Evolutionary conservation across 2,888 invertebrate species (phyloP).

Genomic region (Polietes domitor): DNA sequence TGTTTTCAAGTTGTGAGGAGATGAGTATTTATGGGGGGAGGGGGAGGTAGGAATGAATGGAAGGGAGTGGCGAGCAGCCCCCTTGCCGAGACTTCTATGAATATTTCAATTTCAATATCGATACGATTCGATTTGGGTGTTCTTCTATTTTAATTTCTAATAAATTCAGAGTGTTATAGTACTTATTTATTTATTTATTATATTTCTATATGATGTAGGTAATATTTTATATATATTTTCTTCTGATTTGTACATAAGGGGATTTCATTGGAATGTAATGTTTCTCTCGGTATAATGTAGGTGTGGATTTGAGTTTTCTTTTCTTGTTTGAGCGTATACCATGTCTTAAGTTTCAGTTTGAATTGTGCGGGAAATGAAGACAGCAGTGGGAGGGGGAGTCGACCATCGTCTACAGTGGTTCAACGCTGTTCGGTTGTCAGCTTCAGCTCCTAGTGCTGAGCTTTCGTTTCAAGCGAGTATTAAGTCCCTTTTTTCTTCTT

Average conservation of each 20-base stretch:
- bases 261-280: conserved; percentile 45
- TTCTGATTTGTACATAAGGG: conserved; percentile 64
- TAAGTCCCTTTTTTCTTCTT: conserved; percentile 38
- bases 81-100: background rate
- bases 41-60: background rate
- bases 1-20: conserved; percentile 60
- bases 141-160: conserved; percentile 61
- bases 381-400: background rate
- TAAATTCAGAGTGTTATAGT: conserved; percentile 63
- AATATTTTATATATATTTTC: too few relatives aligned
- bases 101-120: too few relatives aligned
- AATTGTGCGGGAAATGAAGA: background rate
- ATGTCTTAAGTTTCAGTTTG: conserved; percentile 20
- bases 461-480: conserved; percentile 43
- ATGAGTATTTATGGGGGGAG: too few relatives aligned
- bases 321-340: conserved; percentile 69
- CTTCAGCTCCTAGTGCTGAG: background rate
- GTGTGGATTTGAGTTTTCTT: too few relatives aligned
- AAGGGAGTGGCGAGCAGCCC: background rate
- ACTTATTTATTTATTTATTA: conserved; percentile 25
- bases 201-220: too few relatives aligned
- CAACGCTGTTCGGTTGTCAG: background rate
- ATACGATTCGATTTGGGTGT: background rate
- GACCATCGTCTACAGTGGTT: background rate
- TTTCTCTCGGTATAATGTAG: conserved; percentile 45